These are phyloP conservation scores for Beaufortia kweichowensis DNA, from an alignment of 2,113 vertebrate species.

Conservation along the genomic window DNA sequence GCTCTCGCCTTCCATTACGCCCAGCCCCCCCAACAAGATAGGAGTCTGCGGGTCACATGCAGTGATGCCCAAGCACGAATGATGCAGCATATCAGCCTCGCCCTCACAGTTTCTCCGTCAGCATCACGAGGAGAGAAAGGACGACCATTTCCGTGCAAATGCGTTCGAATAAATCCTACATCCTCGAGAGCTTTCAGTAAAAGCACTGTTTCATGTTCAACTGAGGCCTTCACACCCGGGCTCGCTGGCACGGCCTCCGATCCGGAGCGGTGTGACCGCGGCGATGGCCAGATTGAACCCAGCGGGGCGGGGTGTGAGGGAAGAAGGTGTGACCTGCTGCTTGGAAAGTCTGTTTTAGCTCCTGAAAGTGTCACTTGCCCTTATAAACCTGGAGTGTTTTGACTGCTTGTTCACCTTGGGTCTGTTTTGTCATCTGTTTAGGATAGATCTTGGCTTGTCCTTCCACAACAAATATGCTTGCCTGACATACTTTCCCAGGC, in stretches of 20 bases:
- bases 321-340: slow-evolving; percentile 51
- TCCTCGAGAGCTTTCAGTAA: slow-evolving; percentile 45
- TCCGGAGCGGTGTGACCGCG: slow-evolving; percentile 59
- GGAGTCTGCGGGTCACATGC: slow-evolving; percentile 46
- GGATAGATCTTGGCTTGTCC: slow-evolving; percentile 36
- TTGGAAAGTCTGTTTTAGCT: slow-evolving; percentile 23
- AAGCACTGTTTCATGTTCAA: slow-evolving; percentile 36
- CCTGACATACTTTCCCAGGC: slow-evolving; percentile 62
- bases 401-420: slow-evolving; percentile 21
- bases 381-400: slow-evolving; percentile 28
- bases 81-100: slow-evolving; percentile 36
- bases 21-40: slow-evolving; percentile 8
- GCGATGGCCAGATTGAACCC: slow-evolving; percentile 73
- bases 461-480: slow-evolving; percentile 57
- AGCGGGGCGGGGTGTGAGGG: slow-evolving; percentile 60
- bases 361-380: not conserved
- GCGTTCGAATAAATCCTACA: slow-evolving; percentile 10
- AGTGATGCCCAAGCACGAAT: slow-evolving; percentile 2
- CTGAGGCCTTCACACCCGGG: slow-evolving; percentile 51
- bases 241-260: slow-evolving; percentile 54
- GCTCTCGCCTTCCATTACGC: not conserved
- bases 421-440: not conserved
- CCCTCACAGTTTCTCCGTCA: not conserved
- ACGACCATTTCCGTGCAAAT: slow-evolving; percentile 3
- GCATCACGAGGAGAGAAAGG: slow-evolving; percentile 8